These are phyloP conservation scores for Xiphophorus couchianus DNA, from an alignment of 2,113 vertebrate species.

Conservation along the genomic window DNA sequence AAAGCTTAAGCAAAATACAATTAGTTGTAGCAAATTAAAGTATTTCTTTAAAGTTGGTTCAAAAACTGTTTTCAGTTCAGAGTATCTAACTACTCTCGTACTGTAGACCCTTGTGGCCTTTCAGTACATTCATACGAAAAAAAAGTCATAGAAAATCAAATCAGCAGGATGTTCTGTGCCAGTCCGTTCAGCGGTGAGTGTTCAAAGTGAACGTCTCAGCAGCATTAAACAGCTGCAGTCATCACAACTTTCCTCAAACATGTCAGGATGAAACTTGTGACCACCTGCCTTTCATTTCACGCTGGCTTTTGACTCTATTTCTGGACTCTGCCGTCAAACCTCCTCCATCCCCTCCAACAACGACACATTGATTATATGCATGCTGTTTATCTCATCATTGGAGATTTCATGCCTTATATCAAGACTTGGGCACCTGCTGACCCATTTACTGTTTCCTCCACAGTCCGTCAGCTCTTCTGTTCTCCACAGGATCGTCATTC, in stretches of 20 bases:
- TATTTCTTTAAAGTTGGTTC: too few species aligned
- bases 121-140: too few species aligned
- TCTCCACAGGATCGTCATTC: constrained; percentile 76
- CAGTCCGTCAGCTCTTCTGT: not conserved
- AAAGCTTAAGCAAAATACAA: too few species aligned
- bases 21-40: too few species aligned
- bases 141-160: too few species aligned
- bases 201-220: too few species aligned
- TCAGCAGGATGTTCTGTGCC: too few species aligned
- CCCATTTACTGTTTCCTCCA: not conserved
- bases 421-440: constrained; percentile 1
- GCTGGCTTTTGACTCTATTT: not conserved
- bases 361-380: constrained; percentile 6
- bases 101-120: too few species aligned
- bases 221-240: too few species aligned
- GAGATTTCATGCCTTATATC: not conserved
- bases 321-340: not conserved
- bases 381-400: not conserved
- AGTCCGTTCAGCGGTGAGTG: too few species aligned
- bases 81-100: too few species aligned
- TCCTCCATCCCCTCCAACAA: not conserved
- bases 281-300: not conserved
- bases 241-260: not conserved
- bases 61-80: too few species aligned
- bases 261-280: not conserved